Evolutionary conservation across 2,888 invertebrate species (phyloP).

Genomic region (Agrypnus murinus): DNA sequence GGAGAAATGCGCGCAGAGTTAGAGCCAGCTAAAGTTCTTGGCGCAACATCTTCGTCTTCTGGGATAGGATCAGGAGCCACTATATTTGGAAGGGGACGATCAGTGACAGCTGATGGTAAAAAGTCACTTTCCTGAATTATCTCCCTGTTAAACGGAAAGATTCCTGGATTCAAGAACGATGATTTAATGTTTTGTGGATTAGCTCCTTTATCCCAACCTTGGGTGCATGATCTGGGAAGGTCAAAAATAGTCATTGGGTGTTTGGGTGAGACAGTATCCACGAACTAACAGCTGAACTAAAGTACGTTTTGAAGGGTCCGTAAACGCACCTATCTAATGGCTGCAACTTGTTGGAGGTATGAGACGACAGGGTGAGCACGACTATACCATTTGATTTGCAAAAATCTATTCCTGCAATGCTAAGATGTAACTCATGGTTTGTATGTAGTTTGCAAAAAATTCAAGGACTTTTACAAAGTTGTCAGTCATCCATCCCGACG

Average conservation of each 20-base stretch:
- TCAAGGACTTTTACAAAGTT: slow-evolving; percentile 61
- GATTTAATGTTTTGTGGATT: slow-evolving; percentile 43
- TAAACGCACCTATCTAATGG: slow-evolving; percentile 56
- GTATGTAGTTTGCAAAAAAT: slow-evolving; percentile 62
- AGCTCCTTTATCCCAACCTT: slow-evolving; percentile 39
- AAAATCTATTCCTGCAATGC: slow-evolving; percentile 58
- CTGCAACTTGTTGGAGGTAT: slow-evolving; percentile 61
- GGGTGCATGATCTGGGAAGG: slow-evolving; percentile 34
- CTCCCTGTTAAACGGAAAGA: slow-evolving; percentile 36
- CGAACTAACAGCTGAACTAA: slow-evolving; percentile 42
- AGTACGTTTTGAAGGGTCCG: slow-evolving; percentile 57
- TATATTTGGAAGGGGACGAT: background rate
- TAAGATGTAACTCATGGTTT: slow-evolving; percentile 59
- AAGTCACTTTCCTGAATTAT: slow-evolving; percentile 43
- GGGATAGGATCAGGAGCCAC: background rate
- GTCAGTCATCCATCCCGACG: slow-evolving; percentile 62
- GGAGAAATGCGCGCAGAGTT: no score
- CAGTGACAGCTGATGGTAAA: slow-evolving; percentile 11
- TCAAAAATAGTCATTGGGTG: slow-evolving; percentile 57
- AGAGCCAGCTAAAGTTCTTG: no score
- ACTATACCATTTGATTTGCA: slow-evolving; percentile 65
- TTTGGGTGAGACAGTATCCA: slow-evolving; percentile 57
- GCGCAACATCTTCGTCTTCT: no score
- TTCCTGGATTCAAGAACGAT: background rate
- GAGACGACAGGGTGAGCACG: slow-evolving; percentile 47